Evolutionary conservation across 1,140 invertebrate species (phyloP), one percentile per base, ranked within the genome.

Genomic region (Asobara japonica): DNA sequence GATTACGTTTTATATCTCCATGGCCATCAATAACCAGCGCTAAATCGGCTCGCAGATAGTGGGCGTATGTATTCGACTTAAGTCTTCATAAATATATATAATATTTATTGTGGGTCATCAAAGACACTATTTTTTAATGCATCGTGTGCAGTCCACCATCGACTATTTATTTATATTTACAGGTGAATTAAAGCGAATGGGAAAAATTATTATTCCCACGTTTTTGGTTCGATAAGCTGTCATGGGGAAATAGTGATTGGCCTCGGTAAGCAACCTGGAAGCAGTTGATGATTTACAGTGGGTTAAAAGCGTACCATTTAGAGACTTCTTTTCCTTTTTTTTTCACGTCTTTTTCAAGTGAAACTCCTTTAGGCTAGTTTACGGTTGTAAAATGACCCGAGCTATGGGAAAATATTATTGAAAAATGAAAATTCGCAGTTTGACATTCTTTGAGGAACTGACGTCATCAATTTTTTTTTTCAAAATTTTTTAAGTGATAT

Each of bases 31-130:
- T 45, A 45, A 45, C 13, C 41, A 4, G 41, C 18, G 41, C 41
- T 13, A 13, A 16, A 45, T 16, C 18, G n/a, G 41, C 18, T 45
- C n/a, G 41, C n/a, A 45, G 18, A 45, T 45, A 45, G 41, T 45
- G 18, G 41, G 41, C 41, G 41, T 45, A 16, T 45, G 41, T 45
- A 13, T 45, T 3, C 41, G n/a, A 16, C 18, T 45, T 45, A 45
- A 45, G 41, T 45, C 41, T 11, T 45, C 41, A 45, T 45, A 45
- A 45, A 45, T 45, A 45, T 16, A 45, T 45, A 16, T 45, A 16
- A 67, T 71, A 62, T 77, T 76, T 74, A 76, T 62, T 71, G 61
- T 74, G 3, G 67, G 30, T 38, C 22, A 77, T 78, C 70, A 78
- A 71, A 64, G 29, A 61, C 69, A 65, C 22, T 65, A 38, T 64